Conservation (phyloP, 30 jellyfish, hydroid and myxozoan genomes). For the Hydractinia echinata region DNA sequence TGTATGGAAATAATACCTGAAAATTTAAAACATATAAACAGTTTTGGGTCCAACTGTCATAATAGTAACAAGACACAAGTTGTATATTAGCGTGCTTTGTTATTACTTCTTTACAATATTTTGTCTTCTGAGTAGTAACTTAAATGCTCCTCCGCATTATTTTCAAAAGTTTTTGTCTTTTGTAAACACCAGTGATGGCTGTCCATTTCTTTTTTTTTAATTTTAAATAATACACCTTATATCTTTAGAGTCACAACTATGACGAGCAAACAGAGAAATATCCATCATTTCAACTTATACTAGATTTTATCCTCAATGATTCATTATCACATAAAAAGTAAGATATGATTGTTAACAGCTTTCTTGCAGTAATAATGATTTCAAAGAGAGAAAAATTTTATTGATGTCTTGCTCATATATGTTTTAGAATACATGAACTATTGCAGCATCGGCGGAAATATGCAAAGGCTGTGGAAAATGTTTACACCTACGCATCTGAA, state of each 20-base stretch:
- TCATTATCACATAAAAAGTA: conserved; percentile 46
- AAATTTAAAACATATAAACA: too few relatives aligned
- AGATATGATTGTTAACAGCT: not conserved
- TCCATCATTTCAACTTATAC: conserved; percentile 82
- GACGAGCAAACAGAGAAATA: conserved; percentile 65
- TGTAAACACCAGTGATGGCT: not conserved
- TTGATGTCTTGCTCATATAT: not conserved
- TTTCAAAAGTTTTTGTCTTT: too few relatives aligned
- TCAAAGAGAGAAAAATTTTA: not conserved
- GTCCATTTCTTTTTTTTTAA: not conserved
- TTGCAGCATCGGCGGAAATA: conserved; percentile 67
- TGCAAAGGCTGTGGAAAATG: conserved; percentile 58
- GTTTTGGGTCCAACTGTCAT: too few relatives aligned
- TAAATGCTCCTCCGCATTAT: too few relatives aligned
- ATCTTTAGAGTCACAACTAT: conserved; percentile 18
- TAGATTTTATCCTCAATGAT: conserved; percentile 72
- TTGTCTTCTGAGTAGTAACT: too few relatives aligned
- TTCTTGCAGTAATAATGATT: not conserved
- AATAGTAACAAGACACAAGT: too few relatives aligned
- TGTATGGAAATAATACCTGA: too few relatives aligned
- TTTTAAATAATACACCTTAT: not conserved
- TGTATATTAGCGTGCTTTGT: too few relatives aligned
- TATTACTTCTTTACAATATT: too few relatives aligned
- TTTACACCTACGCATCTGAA: conserved; percentile 61
- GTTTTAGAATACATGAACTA: conserved; percentile 57